Evolutionary conservation across 2,113 vertebrate species (phyloP).

Genomic region (Craseonycteris thonglongyai): DNA sequence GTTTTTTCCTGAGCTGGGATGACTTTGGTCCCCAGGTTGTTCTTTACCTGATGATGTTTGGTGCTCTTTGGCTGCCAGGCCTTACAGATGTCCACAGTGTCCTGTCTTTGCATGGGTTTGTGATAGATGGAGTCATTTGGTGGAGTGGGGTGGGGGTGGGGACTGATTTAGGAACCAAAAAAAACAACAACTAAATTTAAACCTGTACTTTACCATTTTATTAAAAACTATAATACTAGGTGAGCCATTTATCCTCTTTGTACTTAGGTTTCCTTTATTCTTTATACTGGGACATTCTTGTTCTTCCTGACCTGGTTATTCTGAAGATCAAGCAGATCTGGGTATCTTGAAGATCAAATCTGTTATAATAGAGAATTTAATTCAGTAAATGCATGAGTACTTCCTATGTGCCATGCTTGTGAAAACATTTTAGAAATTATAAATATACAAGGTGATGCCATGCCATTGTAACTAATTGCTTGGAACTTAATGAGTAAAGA

Average conservation of each 20-base stretch:
- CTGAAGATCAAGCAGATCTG: background rate
- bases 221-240: background rate
- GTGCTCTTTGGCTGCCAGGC: background rate
- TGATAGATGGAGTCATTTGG: background rate
- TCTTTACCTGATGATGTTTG: background rate
- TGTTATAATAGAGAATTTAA: background rate
- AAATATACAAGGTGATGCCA: background rate
- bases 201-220: background rate
- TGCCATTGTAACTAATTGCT: background rate
- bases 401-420: background rate
- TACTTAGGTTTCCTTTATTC: background rate
- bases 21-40: background rate
- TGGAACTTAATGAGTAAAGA: background rate
- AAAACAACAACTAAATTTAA: background rate
- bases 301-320: background rate
- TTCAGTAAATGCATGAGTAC: conserved; percentile 1
- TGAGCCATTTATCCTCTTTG: background rate
- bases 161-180: conserved; percentile 6
- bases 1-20: background rate
- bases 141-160: background rate
- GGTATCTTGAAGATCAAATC: background rate
- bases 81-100: background rate
- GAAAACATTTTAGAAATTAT: background rate
- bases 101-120: background rate
- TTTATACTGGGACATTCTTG: background rate